Evolutionary conservation across 23 tunicate species (phyloP).

Genomic region (Aplidium turbinatum): DNA sequence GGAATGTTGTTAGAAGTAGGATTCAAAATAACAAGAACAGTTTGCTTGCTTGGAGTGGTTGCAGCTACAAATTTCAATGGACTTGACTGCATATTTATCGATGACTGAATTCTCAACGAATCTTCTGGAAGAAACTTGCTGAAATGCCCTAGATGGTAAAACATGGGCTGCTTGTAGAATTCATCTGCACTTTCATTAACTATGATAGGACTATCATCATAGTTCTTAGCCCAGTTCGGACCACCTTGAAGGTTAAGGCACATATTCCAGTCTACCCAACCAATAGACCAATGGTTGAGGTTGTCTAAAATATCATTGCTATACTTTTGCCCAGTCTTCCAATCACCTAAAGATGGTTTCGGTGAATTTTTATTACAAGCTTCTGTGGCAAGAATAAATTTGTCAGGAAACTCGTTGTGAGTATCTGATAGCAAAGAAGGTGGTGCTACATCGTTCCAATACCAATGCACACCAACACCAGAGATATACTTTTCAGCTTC

Average conservation of each 20-base stretch:
- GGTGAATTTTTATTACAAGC: conserved; percentile 86
- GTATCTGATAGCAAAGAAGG: conserved; percentile 62
- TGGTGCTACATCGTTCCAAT: conserved; percentile 78
- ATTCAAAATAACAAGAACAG: conserved; percentile 73
- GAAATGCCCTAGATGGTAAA: conserved; percentile 96
- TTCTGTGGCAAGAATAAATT: conserved; percentile 92
- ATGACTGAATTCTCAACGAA: conserved; percentile 50
- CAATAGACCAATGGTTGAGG: conserved; percentile 73
- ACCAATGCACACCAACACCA: conserved; percentile 98
- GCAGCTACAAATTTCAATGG: conserved; percentile 56
- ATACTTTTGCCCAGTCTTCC: conserved; percentile 87
- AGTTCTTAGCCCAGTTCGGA: conserved; percentile 97
- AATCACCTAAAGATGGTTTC: conserved; percentile 53
- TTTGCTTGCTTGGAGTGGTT: conserved; percentile 30
- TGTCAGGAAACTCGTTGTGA: conserved; percentile 71
- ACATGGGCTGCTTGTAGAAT: conserved; percentile 96
- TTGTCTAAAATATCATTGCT: conserved; percentile 85
- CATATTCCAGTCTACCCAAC: conserved; percentile 99
- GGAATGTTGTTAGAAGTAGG: conserved; percentile 34
- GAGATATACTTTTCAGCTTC: conserved; percentile 79
- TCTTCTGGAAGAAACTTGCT: conserved; percentile 83
- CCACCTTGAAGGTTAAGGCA: conserved; percentile 87
- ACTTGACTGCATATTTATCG: not conserved
- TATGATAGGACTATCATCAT: conserved; percentile 91
- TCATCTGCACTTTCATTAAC: conserved; percentile 86